Evolutionary conservation across 2,797 vertebrate species (phyloP).

Genomic region (Anabacerthia variegaticeps): DNA sequence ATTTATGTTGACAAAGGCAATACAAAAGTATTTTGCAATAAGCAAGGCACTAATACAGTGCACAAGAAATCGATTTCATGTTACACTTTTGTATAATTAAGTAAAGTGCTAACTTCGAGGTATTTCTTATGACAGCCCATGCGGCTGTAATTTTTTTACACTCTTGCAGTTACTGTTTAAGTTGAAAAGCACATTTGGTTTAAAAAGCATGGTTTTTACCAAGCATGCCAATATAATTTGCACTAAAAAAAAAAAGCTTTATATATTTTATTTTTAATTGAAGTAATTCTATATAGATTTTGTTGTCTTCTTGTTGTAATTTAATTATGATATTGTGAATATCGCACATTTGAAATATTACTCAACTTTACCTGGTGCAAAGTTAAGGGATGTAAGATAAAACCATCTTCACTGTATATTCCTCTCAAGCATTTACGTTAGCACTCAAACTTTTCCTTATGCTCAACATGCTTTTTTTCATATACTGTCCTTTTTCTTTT

Average conservation of each 20-base stretch:
- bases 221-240: not conserved
- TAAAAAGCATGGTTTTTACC: constrained; percentile 16
- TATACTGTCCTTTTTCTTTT: not conserved
- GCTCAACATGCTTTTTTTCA: not conserved
- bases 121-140: constrained; percentile 13
- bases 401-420: not conserved
- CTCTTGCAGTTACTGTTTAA: constrained; percentile 1
- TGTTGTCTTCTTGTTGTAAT: not conserved
- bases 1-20: constrained; percentile 53
- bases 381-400: not conserved
- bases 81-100: constrained; percentile 56
- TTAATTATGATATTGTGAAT: not conserved
- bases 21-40: constrained; percentile 41
- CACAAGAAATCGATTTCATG: constrained; percentile 27
- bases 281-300: constrained; percentile 1
- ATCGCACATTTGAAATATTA: not conserved
- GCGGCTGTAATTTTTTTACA: not conserved
- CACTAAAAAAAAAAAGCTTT: not conserved
- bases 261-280: not conserved
- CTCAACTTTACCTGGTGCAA: not conserved
- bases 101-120: not conserved
- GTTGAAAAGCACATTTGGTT: constrained; percentile 34
- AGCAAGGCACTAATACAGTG: constrained; percentile 7
- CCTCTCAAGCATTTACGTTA: not conserved
- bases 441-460: not conserved